Evolutionary conservation across 2,888 invertebrate genomes (phyloP), one percentile per base, ranked within the genome.

Genomic region (Atrina japonica): DNA sequence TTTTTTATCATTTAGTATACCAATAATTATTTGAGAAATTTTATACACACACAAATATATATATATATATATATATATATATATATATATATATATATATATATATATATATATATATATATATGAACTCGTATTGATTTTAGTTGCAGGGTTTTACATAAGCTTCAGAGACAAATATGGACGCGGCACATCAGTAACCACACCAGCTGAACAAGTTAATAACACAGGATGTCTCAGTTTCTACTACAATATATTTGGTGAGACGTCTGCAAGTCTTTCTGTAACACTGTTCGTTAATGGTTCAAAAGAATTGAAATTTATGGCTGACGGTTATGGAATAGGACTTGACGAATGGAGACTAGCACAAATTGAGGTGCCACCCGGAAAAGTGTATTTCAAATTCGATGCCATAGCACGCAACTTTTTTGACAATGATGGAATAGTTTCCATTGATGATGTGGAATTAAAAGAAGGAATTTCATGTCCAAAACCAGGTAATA

Each of bases 401-500:
- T 70, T 66, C 56, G 55, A 52, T 11, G 60, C 56, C 6, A 53
- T 21, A 49, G 70, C 30, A 2, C 40, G 30, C 11, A 7, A 5
- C 0, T 49, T 14, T 11, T 53, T 30, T 18, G 27, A n/a, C 11
- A 21, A 18, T 11, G 61, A 66, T 3, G 30, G 66, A 7, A 27
- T 55, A 16, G 23, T 70, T 40, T 66, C 70, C 23, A 59, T 70
- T 29, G 70, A 70, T 66, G 70, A 70, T 56, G 66, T 70, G 3
- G 29, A 23, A 16, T 55, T 61, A 21, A 43, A 7, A 6, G 58
- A 55, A 30, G 60, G 61, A 30, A 41, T 41, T 14, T 45, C 35
- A 9, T 66, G 66, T 61, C 47, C 65, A 30, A 30, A 43, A 52
- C n/a, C 14, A 45, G 53, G 70, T 70, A 53, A 61, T n/a, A n/a